Evolutionary conservation across 2,888 invertebrate species (phyloP), one percentile per base, ranked within the genome.

Genomic region (Tenthredo mesomela): DNA sequence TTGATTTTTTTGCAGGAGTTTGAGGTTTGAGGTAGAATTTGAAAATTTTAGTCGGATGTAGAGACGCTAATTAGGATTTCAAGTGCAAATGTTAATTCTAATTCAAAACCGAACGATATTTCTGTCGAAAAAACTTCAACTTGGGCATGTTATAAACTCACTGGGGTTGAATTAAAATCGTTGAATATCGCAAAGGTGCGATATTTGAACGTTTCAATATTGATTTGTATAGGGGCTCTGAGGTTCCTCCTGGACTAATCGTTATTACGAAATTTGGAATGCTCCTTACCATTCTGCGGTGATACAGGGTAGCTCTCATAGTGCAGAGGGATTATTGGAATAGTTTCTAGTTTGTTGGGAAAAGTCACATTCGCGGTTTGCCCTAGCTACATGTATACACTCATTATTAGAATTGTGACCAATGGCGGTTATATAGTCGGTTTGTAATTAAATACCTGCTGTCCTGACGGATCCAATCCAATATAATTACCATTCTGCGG

Each of bases 311-410:
- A 33, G 12, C 33, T 33, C 18, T 33, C 33, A 12, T 43, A 15
- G 18, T 29, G 29, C 15, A 18, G 50, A 50, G 25, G 25, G 50
- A 77, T 54, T 77, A 77, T 77, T 77, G 75, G 50, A 77, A 77
- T 77, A 77, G 75, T 54, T 77, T 77, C 75, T 9, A 77, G 75
- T 77, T 77, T 50, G 54, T 50, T 77, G 47, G 50, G 75, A 50
- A 77, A 77, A 77, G 75, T 77, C 50, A 18, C 15, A 29, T 50
- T 50, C 54, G 25, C 75, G 50, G 75, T 50, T 50, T 50, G 10
- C 29, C 75, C 18, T 77, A 50, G 29, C 75, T 61, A 61, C 25
- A 54, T n/a, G 54, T 54, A 54, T 18, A 75, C 50, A 29, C 29
- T 75, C 71, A 25, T 43, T 43, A 73, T 73, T 73, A 50, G 75